Base-by-base conservation (phyloP, 1,140 invertebrate species). In the Drosophila nigrodunni region DNA sequence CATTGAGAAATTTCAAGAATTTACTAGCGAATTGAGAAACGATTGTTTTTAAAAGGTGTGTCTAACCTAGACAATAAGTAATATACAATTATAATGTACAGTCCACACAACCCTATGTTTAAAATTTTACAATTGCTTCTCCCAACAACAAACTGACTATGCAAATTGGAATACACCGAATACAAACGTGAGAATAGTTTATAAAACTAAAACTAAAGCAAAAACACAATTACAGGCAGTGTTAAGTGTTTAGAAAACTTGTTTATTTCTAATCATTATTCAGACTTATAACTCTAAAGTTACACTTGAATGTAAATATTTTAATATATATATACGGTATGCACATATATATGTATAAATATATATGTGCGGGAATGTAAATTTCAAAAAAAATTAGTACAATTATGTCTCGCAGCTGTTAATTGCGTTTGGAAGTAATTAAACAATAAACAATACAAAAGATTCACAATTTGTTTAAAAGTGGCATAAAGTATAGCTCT, bases 241-340 rank as follows among this genome's bases (percentile, higher is more conserved):
- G n/a, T 9, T 2, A n/a, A 70, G 25, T 62, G 54, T 74, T 74
- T 74, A 65, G 44, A 77, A 74, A 74, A 77, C 58, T 62, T 44
- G 21, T 77, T 64, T 90, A 85, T 90, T 86, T 76, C 74, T 88
- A 87, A 74, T 60, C 68, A 76, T 85, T 81, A 79, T 81, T 89
- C 85, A 89, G 85, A 90, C 85, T 89, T 89, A 89, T 85, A 89
- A 76, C 85, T 89, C 80, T 89, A 89, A 66, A 72, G 74, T 89
- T 89, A 89, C 78, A 89, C 62, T 83, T 83, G 69, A 83, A 87
- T 87, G 54, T 71, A 52, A 34, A 47, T 62, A 44, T 65, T 30
- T 54, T 25, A 49, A 34, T 50, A 39, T 50, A 64, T 50, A 64
- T 64, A 41, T 35, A 62, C 9, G 49, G 8, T 64, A 59, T 41